A percentile compares a stretch with the other conserved stretches of the same genome.
These are phyloP conservation scores for Drosophila borborema DNA, from an alignment of 2,888 invertebrate genomes.

Conservation along the genomic window DNA sequence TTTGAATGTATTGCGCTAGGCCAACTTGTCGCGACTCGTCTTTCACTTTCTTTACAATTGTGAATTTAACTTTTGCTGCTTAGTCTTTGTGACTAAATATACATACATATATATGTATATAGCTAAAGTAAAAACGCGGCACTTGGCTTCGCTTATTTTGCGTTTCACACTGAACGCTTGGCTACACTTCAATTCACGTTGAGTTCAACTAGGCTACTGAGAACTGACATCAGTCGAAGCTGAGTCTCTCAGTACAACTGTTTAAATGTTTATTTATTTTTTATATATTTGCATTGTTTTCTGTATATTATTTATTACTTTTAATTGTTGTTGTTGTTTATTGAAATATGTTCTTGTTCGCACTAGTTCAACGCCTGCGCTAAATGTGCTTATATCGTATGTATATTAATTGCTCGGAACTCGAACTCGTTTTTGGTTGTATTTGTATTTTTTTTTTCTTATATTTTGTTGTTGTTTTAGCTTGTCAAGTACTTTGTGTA, in stretches of 20 bases:
- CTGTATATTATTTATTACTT: conserved; percentile 52
- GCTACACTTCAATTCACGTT: conserved; percentile 67
- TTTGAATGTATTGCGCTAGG: conserved; percentile 11
- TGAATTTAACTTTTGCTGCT: conserved; percentile 58
- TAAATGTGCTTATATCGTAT: conserved; percentile 51
- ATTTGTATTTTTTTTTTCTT: background rate
- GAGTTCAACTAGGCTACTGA: conserved; percentile 49
- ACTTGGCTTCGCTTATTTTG: conserved; percentile 55
- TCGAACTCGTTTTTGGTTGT: conserved; percentile 52
- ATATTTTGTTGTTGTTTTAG: conserved; percentile 26
- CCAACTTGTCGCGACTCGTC: conserved; percentile 38
- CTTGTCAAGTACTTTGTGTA: conserved; percentile 51
- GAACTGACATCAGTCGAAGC: conserved; percentile 69
- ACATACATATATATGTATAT: background rate
- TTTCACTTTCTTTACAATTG: conserved; percentile 79
- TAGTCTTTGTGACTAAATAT: conserved; percentile 59
- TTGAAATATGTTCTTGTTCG: conserved; percentile 23
- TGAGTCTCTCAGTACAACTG: conserved; percentile 31
- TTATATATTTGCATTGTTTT: conserved; percentile 25
- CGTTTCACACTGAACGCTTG: conserved; percentile 76
- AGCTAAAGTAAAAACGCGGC: conserved; percentile 29
- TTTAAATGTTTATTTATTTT: conserved; percentile 50
- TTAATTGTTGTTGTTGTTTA: conserved; percentile 3
- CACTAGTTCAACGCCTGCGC: conserved; percentile 66
- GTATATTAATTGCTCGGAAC: conserved; percentile 48